Percentiles rank a stretch among this genome's conserved stretches.
These are phyloP conservation scores for Chrysolophus pictus DNA, from an alignment of 2,797 vertebrate genomes.

Conservation along the genomic window DNA sequence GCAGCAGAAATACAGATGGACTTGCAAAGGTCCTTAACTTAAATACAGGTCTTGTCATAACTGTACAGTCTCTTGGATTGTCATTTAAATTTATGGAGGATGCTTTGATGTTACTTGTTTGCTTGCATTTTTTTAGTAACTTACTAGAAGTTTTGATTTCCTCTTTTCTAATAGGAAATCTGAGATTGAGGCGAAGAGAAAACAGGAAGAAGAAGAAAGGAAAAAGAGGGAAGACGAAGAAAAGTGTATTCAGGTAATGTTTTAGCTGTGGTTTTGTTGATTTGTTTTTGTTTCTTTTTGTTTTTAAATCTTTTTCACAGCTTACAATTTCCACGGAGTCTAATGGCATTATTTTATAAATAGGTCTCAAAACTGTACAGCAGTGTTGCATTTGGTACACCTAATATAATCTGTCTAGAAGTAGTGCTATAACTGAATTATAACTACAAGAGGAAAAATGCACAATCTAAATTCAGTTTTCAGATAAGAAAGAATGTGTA, in stretches of 20 bases:
- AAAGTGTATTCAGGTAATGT: conserved; percentile 86
- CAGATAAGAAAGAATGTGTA: neutral
- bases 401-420: neutral
- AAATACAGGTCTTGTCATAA: neutral
- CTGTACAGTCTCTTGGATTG: neutral
- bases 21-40: neutral
- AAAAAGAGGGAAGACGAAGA: conserved; percentile 94
- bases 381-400: neutral
- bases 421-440: neutral
- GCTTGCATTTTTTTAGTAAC: neutral
- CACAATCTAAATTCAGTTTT: neutral
- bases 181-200: conserved; percentile 96
- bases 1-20: neutral
- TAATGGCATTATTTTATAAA: neutral
- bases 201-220: conserved; percentile 93
- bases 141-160: neutral
- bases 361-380: neutral
- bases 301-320: neutral
- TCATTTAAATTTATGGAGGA: neutral
- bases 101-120: neutral
- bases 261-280: neutral
- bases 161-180: conserved; percentile 84
- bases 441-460: neutral
- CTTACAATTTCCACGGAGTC: neutral
- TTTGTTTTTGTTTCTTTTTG: neutral